Evolutionary conservation across 2,888 invertebrate genomes (phyloP).

Genomic region (Lepeophtheirus nordmannii): DNA sequence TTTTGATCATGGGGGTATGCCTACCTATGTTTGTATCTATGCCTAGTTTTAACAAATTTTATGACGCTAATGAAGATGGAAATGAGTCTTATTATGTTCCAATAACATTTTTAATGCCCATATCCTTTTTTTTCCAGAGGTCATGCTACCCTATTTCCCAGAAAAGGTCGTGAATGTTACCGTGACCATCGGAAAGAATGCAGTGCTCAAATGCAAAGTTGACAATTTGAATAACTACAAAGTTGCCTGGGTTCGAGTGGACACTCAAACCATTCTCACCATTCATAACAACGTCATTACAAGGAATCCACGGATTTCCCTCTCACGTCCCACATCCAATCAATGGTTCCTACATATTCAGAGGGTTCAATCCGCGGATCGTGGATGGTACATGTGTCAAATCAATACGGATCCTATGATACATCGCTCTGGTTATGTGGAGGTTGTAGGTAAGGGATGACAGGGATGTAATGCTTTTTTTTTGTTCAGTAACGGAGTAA

Average conservation of each 20-base stretch:
- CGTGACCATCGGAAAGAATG: conserved; percentile 70
- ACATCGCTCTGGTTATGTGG: conserved; percentile 28
- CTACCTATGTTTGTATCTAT: too few species aligned
- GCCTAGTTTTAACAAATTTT: too few species aligned
- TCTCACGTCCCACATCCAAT: conserved; percentile 42
- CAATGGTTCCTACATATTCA: conserved; percentile 27
- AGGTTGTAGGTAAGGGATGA: conserved; percentile 29
- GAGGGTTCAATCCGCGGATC: conserved; percentile 45
- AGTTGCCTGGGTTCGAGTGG: conserved; percentile 84
- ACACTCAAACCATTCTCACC: conserved; percentile 77
- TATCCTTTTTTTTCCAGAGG: conserved; percentile 43
- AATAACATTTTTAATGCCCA: conserved; percentile 6
- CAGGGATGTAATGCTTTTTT: too few species aligned
- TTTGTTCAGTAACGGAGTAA: too few species aligned
- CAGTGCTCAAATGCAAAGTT: conserved; percentile 69
- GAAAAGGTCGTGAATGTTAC: conserved; percentile 80
- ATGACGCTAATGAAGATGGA: too few species aligned
- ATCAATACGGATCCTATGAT: conserved; percentile 30
- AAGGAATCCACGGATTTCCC: conserved; percentile 69
- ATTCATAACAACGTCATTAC: conserved; percentile 83
- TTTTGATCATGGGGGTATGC: too few species aligned
- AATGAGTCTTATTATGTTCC: too few species aligned
- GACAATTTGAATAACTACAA: conserved; percentile 71
- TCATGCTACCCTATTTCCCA: conserved; percentile 61
- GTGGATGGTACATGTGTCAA: conserved; percentile 41